Percentiles rank a stretch among this genome's conserved stretches.
Conservation (phyloP, 2,113 vertebrate genomes). For the Tylochromis polylepis region DNA sequence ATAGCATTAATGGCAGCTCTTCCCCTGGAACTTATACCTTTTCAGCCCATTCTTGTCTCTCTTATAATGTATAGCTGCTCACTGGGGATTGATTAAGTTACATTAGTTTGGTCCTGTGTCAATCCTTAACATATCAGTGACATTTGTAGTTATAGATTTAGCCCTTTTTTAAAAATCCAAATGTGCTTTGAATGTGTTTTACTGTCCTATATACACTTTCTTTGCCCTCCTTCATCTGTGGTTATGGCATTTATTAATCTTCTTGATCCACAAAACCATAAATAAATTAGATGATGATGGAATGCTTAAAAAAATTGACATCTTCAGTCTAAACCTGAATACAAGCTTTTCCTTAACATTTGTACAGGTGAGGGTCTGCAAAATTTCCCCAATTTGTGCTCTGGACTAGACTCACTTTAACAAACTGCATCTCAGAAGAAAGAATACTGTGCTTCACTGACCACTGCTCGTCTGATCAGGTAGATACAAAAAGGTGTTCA, state of each 20-base stretch:
- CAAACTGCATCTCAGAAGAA: background rate
- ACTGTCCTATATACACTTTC: background rate
- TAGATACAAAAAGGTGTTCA: constrained; percentile 39
- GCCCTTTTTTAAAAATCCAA: too few relatives aligned
- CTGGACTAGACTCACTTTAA: background rate
- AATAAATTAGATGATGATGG: background rate
- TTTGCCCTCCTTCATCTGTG: background rate
- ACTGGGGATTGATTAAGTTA: background rate
- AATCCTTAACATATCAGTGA: background rate
- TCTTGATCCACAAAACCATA: background rate
- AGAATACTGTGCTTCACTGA: constrained; percentile 20
- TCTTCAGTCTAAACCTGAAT: background rate
- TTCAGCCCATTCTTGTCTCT: background rate
- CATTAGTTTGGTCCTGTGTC: background rate
- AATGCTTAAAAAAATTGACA: background rate
- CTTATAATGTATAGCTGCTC: background rate
- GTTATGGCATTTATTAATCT: background rate
- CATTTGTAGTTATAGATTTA: background rate
- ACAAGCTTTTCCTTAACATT: background rate
- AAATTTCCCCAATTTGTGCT: background rate
- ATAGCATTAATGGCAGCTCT: background rate
- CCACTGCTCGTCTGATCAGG: constrained; percentile 37
- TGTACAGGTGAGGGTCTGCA: background rate
- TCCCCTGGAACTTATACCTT: background rate
- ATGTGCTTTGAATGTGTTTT: background rate